Percentiles rank a stretch among this genome's conserved stretches.
Conservation (phyloP, 2,797 vertebrate genomes). For the Ispidina lecontei region DNA sequence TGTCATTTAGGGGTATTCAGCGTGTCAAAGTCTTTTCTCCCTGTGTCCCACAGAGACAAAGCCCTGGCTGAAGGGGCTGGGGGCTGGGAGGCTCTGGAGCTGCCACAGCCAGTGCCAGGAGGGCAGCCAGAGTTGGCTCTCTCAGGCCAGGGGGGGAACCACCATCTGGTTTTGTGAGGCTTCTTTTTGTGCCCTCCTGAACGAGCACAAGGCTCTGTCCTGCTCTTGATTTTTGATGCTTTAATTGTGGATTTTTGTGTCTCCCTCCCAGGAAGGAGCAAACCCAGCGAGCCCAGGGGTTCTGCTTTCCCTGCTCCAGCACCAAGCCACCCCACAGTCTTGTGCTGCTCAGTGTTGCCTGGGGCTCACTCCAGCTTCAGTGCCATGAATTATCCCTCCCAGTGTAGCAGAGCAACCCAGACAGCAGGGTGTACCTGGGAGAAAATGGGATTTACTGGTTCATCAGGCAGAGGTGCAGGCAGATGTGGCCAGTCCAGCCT, state of each 20-base stretch:
- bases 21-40: background rate
- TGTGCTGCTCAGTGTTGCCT: background rate
- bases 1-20: background rate
- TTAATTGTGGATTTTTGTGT: background rate
- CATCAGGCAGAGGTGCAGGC: background rate
- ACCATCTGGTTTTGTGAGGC: background rate
- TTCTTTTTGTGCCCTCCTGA: background rate
- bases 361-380: background rate
- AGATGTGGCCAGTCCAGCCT: background rate
- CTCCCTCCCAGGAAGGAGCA: background rate
- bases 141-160: background rate
- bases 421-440: fast-evolving
- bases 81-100: background rate
- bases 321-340: background rate
- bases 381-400: background rate
- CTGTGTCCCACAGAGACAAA: background rate
- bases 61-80: background rate
- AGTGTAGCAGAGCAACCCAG: background rate
- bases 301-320: fast-evolving
- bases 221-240: background rate
- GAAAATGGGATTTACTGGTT: background rate
- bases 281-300: background rate
- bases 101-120: background rate
- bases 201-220: background rate
- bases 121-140: background rate